These are phyloP conservation scores for Ichneumoninae sp. DNA, from an alignment of 2,888 invertebrate genomes.

Conservation along the genomic window DNA sequence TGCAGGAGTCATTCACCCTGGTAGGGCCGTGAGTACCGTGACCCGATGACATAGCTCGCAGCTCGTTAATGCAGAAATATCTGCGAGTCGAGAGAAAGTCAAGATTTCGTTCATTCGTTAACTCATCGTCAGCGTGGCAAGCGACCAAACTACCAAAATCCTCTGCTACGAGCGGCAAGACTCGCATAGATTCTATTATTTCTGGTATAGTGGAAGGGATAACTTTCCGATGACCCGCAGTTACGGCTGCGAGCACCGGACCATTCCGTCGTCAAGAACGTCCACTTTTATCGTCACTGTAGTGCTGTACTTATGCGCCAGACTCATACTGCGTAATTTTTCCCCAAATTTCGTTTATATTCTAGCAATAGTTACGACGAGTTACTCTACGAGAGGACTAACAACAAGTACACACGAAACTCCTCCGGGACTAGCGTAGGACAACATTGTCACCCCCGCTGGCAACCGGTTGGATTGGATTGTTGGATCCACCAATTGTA, in stretches of 20 bases:
- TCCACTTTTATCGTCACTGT: conserved; percentile 14
- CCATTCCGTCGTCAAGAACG: conserved; percentile 26
- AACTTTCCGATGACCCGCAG: conserved; percentile 15
- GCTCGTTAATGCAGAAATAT: conserved; percentile 56
- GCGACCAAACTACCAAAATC: not conserved
- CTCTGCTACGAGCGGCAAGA: not conserved
- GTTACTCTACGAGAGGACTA: conserved; percentile 53
- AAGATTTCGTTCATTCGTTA: conserved; percentile 49
- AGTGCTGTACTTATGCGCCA: not conserved
- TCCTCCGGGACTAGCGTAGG: conserved; percentile 59
- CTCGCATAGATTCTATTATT: not conserved
- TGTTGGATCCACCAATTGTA: conserved; percentile 40
- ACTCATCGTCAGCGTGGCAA: conserved; percentile 34
- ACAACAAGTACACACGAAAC: conserved; percentile 65
- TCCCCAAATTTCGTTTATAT: too few relatives aligned
- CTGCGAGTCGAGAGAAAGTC: conserved; percentile 41
- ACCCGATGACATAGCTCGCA: conserved; percentile 52
- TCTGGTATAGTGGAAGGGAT: not conserved
- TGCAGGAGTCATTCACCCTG: conserved; percentile 59
- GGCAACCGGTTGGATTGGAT: conserved; percentile 17
- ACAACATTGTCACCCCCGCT: conserved; percentile 63
- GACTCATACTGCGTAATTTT: too few relatives aligned
- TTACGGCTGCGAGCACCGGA: not conserved
- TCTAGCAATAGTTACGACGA: conserved; percentile 36
- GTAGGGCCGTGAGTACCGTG: conserved; percentile 47